phyloP scores from a whole-genome alignment of 2,797 vertebrate species.

The Eutrigla gurnardus region DNA sequence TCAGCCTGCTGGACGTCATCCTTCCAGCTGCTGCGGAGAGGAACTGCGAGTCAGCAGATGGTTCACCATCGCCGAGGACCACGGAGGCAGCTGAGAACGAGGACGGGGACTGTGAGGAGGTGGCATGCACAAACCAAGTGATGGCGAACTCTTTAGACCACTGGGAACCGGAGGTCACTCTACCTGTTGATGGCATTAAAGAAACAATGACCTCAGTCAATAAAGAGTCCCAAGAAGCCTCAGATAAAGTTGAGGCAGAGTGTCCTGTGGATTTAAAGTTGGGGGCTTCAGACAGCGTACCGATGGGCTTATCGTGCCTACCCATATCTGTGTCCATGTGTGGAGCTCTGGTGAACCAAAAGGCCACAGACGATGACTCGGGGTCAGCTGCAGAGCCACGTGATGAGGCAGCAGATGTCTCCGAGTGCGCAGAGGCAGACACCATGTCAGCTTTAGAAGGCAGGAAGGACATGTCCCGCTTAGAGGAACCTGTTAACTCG shows the following conservation, averaged over 20 bases:
- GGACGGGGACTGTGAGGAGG: slow-evolving; percentile 25
- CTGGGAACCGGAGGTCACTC: not conserved
- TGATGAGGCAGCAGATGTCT: slow-evolving; percentile 35
- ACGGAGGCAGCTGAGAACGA: slow-evolving; percentile 51
- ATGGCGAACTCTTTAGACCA: slow-evolving; percentile 22
- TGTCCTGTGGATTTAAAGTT: not conserved
- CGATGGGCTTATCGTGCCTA: slow-evolving; percentile 81
- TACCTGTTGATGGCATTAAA: not conserved
- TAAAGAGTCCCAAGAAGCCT: slow-evolving; percentile 18
- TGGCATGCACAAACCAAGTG: slow-evolving; percentile 22
- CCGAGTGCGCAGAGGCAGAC: slow-evolving; percentile 64
- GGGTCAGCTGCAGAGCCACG: slow-evolving; percentile 49
- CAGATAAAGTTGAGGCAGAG: slow-evolving; percentile 23
- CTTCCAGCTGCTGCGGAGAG: slow-evolving; percentile 75
- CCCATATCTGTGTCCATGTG: slow-evolving; percentile 85
- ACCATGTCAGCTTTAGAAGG: slow-evolving; percentile 28
- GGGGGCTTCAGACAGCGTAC: slow-evolving; percentile 55
- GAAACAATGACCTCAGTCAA: slow-evolving; percentile 12
- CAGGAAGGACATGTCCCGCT: not conserved
- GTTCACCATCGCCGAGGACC: slow-evolving; percentile 27
- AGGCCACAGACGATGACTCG: slow-evolving; percentile 53
- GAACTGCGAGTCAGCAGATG: slow-evolving; percentile 54
- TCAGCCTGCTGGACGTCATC: slow-evolving; percentile 76
- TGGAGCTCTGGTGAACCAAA: slow-evolving; percentile 77
- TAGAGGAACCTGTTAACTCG: slow-evolving; percentile 11